Evolutionary conservation across 2,797 vertebrate genomes (phyloP), one percentile per base, ranked within the genome.

Genomic region (Acrossocheilus wenchowensis): DNA sequence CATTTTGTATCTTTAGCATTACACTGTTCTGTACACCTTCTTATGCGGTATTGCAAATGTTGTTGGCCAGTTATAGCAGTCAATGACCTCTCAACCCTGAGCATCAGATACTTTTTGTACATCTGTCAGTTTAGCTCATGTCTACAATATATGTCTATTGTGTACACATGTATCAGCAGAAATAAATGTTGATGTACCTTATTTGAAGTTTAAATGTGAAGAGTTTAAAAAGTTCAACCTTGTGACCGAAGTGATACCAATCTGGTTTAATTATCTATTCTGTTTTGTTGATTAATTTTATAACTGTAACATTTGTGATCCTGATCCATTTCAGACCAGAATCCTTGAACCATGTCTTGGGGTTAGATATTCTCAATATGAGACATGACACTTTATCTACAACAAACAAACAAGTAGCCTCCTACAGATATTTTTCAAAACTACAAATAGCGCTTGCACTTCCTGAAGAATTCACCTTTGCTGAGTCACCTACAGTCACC

Each of bases 401-500:
- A 39, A 15, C 10, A 74, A 34, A 74, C 34, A 52, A 26, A 62
- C 6, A 68, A 43, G 34, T 68, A n/a, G 57, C 57, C 57, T 60
- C 57, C 39, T 43, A 57, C 48, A 36, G 52, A 19, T 12, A 62
- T 19, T 66, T 12, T 14, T 45, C 15, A 74, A 23, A 50, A 75
- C 17, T 39, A 34, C 12, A 64, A 15, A 11, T 21, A 17, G 14
- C 0, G 43, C 68, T 10, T 21, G 60, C 36, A 45, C 72, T 64
- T 45, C 14, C 71, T 26, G 54, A 30, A 60, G 15, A 23, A 43
- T 26, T 39, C 30, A 50, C 50, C 54, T 23, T 52, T 57, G 39
- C 36, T 83, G 74, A 62, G 64, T 78, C 64, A 82, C 68, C 11
- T 10, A 82, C 66, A 82, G 57, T 36, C 34, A 79, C 78, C 43